A percentile compares a stretch with the other conserved stretches of the same genome.
These are phyloP conservation scores for Tiphia femorata DNA, from an alignment of 2,888 invertebrate species.

Conservation along the genomic window DNA sequence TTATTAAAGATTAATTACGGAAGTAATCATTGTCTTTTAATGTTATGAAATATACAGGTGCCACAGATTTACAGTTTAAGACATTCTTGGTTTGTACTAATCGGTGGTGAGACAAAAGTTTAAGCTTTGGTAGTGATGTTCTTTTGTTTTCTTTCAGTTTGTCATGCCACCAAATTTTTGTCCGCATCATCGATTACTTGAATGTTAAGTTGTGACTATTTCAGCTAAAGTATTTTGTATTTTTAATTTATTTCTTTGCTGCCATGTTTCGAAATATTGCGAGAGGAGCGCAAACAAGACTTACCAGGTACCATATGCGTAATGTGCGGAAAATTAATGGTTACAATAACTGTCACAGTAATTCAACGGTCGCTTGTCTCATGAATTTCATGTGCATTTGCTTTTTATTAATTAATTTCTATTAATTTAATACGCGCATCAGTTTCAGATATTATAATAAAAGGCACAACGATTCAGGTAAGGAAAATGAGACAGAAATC, in stretches of 20 bases:
- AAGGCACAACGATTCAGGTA: constrained; percentile 31
- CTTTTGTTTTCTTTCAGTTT: not conserved
- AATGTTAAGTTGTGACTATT: not conserved
- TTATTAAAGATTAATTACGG: constrained; percentile 16
- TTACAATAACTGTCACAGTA: no score
- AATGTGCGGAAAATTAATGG: no score
- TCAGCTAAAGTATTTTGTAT: not conserved
- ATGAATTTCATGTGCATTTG: no score
- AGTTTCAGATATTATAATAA: constrained; percentile 26
- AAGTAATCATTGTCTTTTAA: constrained; percentile 3
- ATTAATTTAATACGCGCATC: no score
- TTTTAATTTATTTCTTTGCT: not conserved
- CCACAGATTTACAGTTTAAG: no score
- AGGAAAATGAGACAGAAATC: constrained; percentile 29
- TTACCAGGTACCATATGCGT: not conserved
- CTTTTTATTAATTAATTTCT: no score
- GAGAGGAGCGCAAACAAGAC: not conserved
- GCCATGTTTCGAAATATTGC: constrained; percentile 29
- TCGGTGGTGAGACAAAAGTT: not conserved
- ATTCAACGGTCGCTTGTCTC: no score
- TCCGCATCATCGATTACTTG: not conserved
- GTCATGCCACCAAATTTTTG: not conserved
- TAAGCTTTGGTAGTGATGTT: not conserved
- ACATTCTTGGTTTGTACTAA: not conserved
- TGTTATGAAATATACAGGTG: no score